Base-by-base conservation (phyloP, 2,797 vertebrate species). In the Diglossa cyanea region DNA sequence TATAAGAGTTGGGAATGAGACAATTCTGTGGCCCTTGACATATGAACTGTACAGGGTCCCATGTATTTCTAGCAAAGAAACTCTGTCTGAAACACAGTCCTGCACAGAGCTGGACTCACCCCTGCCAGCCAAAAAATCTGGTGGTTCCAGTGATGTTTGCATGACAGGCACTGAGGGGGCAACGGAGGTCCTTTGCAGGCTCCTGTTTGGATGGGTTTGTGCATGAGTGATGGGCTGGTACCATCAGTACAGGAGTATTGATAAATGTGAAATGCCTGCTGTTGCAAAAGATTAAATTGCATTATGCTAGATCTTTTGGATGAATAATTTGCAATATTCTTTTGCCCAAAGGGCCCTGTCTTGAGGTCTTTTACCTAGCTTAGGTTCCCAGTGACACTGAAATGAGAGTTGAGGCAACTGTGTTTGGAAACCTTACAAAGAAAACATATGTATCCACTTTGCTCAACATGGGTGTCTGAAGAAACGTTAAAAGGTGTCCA, bases 401-500 rank as follows among this genome's bases (percentile, higher is more conserved):
- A 93, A 13, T 55, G 40, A 88, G n/a, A 55, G 61, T 62, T 93
- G 92, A 95, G 62, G 62, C 91, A 95, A 95, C 60, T 25, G 33
- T 37, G 13, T 68, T 93, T 96, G 96, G 96, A 95, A 90, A 54
- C 17, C 40, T 88, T 90, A 80, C 94, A 95, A 96, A 94, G 88
- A 93, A 93, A 96, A 95, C 73, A 81, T 54, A 75, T 89, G 65
- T 77, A 95, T 95, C 73, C 62, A 90, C 90, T 95, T 96, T 95
- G 88, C 94, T 96, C 93, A 95, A 93, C 73, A 39, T 12, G 63
- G 30, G 63, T 78, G 76, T 95, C 95, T 96, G 91, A 94, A 96
- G 95, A 95, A 97, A 94, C 73, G 74, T 48, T 63, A 70, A 88
- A 95, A 95, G 92, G 86, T 95, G 93, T 88, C 90, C 92, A 93